phyloP scores from a whole-genome alignment of 2,888 invertebrate genomes.

The Chaetoderma sp. region DNA sequence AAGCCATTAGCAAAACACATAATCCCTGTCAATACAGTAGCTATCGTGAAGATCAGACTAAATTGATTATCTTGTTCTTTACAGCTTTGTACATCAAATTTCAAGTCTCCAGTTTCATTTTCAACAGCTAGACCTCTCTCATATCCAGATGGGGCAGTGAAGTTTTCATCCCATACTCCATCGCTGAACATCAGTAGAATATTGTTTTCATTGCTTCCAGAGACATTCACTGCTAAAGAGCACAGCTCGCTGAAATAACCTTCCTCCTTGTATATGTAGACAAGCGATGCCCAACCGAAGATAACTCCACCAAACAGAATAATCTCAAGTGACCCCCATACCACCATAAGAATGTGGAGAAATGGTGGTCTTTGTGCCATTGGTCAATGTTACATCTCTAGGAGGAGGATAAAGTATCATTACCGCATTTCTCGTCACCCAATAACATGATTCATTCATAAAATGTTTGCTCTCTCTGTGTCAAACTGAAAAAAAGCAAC shows the following conservation, averaged over 20 bases:
- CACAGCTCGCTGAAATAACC: slow-evolving; percentile 34
- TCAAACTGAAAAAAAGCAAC: too few relatives aligned
- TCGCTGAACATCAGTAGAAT: too few relatives aligned
- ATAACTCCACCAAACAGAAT: slow-evolving; percentile 39
- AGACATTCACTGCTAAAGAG: background rate
- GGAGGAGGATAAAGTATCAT: too few relatives aligned
- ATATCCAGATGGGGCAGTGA: background rate
- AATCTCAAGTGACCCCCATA: slow-evolving; percentile 40
- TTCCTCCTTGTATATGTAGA: slow-evolving; percentile 41
- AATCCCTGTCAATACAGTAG: slow-evolving; percentile 37
- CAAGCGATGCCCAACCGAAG: slow-evolving; percentile 45
- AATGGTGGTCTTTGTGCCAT: background rate
- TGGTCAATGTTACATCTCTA: too few relatives aligned
- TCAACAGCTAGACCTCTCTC: too few relatives aligned
- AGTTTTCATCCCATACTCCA: background rate
- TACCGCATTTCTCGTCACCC: too few relatives aligned
- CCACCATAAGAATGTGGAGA: slow-evolving; percentile 23
- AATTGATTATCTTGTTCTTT: slow-evolving; percentile 36
- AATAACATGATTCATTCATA: too few relatives aligned
- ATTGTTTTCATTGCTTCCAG: background rate
- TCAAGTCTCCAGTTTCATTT: too few relatives aligned
- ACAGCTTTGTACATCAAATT: slow-evolving; percentile 9
- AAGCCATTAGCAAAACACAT: slow-evolving; percentile 36
- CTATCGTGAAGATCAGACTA: slow-evolving; percentile 39
- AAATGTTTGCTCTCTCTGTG: too few relatives aligned